These are phyloP conservation scores for Drosophila sordidula DNA, from an alignment of 2,888 invertebrate species.

Conservation along the genomic window DNA sequence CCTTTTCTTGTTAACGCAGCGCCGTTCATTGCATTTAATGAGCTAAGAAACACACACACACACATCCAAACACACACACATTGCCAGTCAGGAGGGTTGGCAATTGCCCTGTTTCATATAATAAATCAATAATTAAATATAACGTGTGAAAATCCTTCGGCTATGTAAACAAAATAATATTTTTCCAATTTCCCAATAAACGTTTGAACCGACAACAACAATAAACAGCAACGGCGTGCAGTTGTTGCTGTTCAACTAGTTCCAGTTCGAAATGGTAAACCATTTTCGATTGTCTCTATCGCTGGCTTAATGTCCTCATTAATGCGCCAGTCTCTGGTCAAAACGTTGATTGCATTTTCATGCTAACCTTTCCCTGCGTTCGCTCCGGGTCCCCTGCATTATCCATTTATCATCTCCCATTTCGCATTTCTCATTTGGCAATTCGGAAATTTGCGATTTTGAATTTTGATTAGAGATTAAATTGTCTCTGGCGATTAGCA, in stretches of 20 bases:
- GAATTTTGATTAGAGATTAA: slow-evolving; percentile 81
- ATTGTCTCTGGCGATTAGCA: slow-evolving; percentile 80
- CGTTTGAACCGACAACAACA: slow-evolving; percentile 44
- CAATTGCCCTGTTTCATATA: slow-evolving; percentile 36
- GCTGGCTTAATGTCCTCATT: slow-evolving; percentile 56
- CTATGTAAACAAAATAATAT: slow-evolving; percentile 65
- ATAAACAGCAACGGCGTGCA: slow-evolving; percentile 36
- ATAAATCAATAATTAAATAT: slow-evolving; percentile 74
- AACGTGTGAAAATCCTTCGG: slow-evolving; percentile 78
- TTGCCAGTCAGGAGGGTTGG: slow-evolving; percentile 16
- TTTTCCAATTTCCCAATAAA: slow-evolving; percentile 64
- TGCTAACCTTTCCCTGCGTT: slow-evolving; percentile 1
- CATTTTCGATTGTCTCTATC: slow-evolving; percentile 23
- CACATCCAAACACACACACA: background rate
- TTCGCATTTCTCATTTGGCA: slow-evolving; percentile 53
- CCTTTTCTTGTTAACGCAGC: slow-evolving; percentile 66
- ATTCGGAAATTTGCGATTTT: slow-evolving; percentile 75
- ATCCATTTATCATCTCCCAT: slow-evolving; percentile 48
- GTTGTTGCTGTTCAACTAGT: slow-evolving; percentile 7
- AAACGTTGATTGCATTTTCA: slow-evolving; percentile 60
- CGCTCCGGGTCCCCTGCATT: background rate
- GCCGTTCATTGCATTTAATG: slow-evolving; percentile 64
- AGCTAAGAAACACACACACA: slow-evolving; percentile 36
- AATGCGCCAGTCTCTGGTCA: slow-evolving; percentile 46
- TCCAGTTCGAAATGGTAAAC: slow-evolving; percentile 3